Evolutionary conservation across 2,888 invertebrate species (phyloP), one percentile per base, ranked within the genome.

Genomic region (Dascillus cervinus): DNA sequence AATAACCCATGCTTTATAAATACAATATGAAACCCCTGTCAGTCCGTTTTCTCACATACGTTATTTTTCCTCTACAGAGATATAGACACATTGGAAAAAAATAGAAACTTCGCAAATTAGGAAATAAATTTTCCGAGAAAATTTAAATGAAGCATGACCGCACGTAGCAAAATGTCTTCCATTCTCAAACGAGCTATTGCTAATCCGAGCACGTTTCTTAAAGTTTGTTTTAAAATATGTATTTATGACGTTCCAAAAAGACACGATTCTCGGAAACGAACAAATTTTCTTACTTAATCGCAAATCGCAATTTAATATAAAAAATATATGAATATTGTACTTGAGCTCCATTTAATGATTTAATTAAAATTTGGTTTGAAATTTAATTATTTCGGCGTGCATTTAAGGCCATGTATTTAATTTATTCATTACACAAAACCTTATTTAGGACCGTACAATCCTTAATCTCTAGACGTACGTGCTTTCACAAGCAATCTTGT

Each of bases 221-320:
- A 41, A 37, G 40, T 41, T 37, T 41, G 40, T 37, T 41, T 37
- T 34, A 41, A 41, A 41, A 41, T 41, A 37, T 38, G 35, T 41
- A 37, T 41, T 41, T 41, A 41, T 41, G 34, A 37, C 34, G 37
- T 37, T 41, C 41, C 29, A 41, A 37, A 34, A 30, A 41, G 41
- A 32, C 37, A 34, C 32, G 36, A 37, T 36, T 31, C 33, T 34
- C 27, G 27, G 29, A 34, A 33, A 33, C 39, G 30, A 32, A 30
- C 36, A 39, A 39, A 37, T 39, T 39, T 37, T 27, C 33, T 10
- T 31, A 39, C 27, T 34, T 34, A 26, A 34, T 34, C 34, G 34
- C 34, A 34, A 39, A 39, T 34, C 34, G 38, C 32, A 39, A 39
- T 23, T 34, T 39, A 39, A 39, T 39, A 39, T 34, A 34, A 34